A percentile compares a stretch with the other conserved stretches of the same genome.
Evolutionary conservation across 2,888 invertebrate species (phyloP).

Genomic region (Lobophora halterata): DNA sequence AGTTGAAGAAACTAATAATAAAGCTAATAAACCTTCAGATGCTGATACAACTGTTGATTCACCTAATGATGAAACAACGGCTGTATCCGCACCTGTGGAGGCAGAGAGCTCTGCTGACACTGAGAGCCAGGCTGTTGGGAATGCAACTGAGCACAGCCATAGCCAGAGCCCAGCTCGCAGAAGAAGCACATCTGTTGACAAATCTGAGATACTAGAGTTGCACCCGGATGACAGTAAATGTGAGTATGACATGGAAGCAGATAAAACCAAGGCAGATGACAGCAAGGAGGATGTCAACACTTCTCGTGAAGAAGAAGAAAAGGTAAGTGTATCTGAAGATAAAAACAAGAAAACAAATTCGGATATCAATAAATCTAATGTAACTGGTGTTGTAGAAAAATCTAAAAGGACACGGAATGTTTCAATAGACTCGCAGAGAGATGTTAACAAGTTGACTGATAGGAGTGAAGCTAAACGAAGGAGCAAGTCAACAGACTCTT

Average conservation of each 20-base stretch:
- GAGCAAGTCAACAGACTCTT: slow-evolving; percentile 39
- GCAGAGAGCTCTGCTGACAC: slow-evolving; percentile 20
- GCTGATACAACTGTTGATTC: slow-evolving; percentile 59
- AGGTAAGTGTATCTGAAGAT: slow-evolving; percentile 73
- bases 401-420: slow-evolving; percentile 41
- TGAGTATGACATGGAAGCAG: slow-evolving; percentile 53
- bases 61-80: slow-evolving; percentile 52
- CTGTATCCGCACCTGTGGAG: slow-evolving; percentile 41
- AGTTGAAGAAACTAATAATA: slow-evolving; percentile 29
- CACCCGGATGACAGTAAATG: slow-evolving; percentile 63
- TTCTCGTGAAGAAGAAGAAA: slow-evolving; percentile 39
- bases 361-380: slow-evolving; percentile 53
- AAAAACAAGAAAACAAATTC: slow-evolving; percentile 51
- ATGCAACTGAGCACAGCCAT: slow-evolving; percentile 24
- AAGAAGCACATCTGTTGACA: slow-evolving; percentile 54
- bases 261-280: slow-evolving; percentile 41
- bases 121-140: slow-evolving; percentile 26
- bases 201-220: slow-evolving; percentile 63
- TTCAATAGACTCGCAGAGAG: slow-evolving; percentile 39
- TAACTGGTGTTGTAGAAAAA: slow-evolving; percentile 69
- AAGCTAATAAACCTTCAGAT: slow-evolving; percentile 39
- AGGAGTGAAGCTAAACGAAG: slow-evolving; percentile 24
- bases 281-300: slow-evolving; percentile 29
- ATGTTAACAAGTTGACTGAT: slow-evolving; percentile 29
- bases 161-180: slow-evolving; percentile 33